Evolutionary conservation across 1,140 invertebrate species (phyloP), one percentile per base, ranked within the genome.

Genomic region (Teleogryllus occipitalis): DNA sequence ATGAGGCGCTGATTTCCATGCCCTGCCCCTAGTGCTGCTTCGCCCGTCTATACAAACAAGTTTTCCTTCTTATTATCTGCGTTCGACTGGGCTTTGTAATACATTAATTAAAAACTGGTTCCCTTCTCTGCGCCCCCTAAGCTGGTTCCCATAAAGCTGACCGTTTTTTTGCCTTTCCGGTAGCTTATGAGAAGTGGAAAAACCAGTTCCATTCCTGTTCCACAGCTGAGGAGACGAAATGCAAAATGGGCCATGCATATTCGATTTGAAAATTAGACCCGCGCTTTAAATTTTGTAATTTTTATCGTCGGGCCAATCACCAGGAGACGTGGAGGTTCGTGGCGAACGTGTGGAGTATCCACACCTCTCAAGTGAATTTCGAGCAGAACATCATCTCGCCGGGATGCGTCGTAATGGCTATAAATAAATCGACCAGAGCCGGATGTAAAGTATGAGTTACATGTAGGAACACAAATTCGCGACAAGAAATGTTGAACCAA

Each of bases 171-270:
- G 10, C 54, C 54, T 65, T 65, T 65, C 54, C 54, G 54, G 54
- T 65, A 65, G 54, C 54, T 65, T 65, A 65, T 65, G 54, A 65
- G 54, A 65, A 65, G 54, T 65, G 54, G 54, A 65, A 65, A 65
- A 65, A 65, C 54, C 54, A 65, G 54, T 65, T 65, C 10, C 7
- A 18, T 65, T 65, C 18, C 54, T 65, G 27, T 39, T 65, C 18
- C 54, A 65, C 54, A 65, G 54, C 10, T 18, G 18, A 65, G 54
- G 54, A 14, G 18, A 65, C 18, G 27, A 39, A 65, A 65, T 65
- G 54, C 54, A 65, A 65, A 65, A 65, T 65, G 10, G 54, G 10
- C 54, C 10, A 65, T 65, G 54, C 54, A 65, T 65, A 65, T 65
- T 65, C 54, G 54, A 65, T 65, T 65, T 14, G 54, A 18, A 65